Percentiles rank a stretch among this genome's conserved stretches.
Evolutionary conservation across 1,140 invertebrate genomes (phyloP).

Genomic region (Lysiphlebus fabarum): DNA sequence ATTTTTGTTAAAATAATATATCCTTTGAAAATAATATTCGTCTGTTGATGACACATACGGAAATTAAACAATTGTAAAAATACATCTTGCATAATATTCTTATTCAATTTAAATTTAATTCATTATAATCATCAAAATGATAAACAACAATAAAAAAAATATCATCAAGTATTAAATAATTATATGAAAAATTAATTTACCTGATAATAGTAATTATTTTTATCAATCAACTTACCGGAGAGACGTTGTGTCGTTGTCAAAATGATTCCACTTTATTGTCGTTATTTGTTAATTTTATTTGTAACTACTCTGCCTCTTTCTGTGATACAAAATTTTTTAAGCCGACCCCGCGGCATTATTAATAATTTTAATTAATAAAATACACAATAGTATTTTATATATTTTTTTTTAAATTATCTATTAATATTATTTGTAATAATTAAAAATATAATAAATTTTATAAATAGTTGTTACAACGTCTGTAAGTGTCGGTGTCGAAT

Average conservation of each 20-base stretch:
- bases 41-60: too few species aligned
- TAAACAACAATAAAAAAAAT: too few species aligned
- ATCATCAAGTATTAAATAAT: too few species aligned
- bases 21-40: too few species aligned
- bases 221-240: neutral
- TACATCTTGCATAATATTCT: too few species aligned
- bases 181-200: too few species aligned
- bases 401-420: too few species aligned
- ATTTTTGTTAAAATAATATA: too few species aligned
- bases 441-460: neutral
- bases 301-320: conserved; percentile 32
- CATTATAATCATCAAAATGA: too few species aligned
- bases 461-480: conserved; percentile 33
- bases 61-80: neutral
- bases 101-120: too few species aligned
- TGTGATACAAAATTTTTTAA: conserved; percentile 43
- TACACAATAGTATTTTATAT: conserved; percentile 2
- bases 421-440: conserved; percentile 1
- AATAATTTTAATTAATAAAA: conserved; percentile 20
- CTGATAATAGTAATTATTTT: too few species aligned
- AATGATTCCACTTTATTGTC: conserved; percentile 26
- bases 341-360: conserved; percentile 43
- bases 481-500: conserved; percentile 29
- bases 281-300: conserved; percentile 35
- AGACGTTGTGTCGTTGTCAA: conserved; percentile 12